Percentiles rank a stretch among this genome's conserved stretches.
phyloP scores from a whole-genome alignment of 1,140 invertebrate genomes.

The Euura lappo region DNA sequence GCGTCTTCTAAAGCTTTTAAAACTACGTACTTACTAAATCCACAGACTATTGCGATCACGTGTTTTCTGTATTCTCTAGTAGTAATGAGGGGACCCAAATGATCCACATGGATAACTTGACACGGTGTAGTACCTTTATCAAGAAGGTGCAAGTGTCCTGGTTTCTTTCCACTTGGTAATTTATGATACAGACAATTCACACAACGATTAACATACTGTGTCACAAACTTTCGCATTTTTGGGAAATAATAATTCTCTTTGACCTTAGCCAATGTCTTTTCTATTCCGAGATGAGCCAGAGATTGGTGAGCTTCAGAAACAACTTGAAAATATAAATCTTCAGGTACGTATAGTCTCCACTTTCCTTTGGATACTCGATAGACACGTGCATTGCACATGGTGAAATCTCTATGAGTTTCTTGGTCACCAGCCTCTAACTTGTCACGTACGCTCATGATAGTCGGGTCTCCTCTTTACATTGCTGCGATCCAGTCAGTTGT shows the following conservation, averaged over 20 bases:
- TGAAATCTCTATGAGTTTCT: conserved; percentile 17
- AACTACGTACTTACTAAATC: conserved; percentile 17
- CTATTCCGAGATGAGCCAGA: conserved; percentile 16
- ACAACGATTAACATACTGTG: conserved; percentile 17
- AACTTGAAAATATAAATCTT: conserved; percentile 11
- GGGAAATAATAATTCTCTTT: conserved; percentile 18
- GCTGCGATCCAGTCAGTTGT: conserved; percentile 20
- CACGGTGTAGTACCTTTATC: conserved; percentile 8
- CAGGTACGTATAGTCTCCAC: conserved; percentile 18
- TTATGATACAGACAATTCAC: conserved; percentile 17
- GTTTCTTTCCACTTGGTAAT: conserved; percentile 9
- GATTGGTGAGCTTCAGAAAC: conserved; percentile 9
- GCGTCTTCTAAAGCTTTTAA: conserved; percentile 3
- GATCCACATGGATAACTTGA: conserved; percentile 16
- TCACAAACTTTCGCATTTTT: conserved; percentile 13
- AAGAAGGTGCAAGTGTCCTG: conserved; percentile 9
- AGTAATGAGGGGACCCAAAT: conserved; percentile 18
- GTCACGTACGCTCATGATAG: conserved; percentile 14
- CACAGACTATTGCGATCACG: conserved; percentile 5
- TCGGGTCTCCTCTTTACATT: conserved; percentile 15
- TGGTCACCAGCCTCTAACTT: conserved; percentile 16
- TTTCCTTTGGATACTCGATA: conserved; percentile 13
- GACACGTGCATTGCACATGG: conserved; percentile 14
- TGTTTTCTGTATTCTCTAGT: conserved; percentile 14
- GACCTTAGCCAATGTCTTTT: conserved; percentile 16